phyloP scores from a whole-genome alignment of 2,113 vertebrate genomes.

The Myiagra hebetior region DNA sequence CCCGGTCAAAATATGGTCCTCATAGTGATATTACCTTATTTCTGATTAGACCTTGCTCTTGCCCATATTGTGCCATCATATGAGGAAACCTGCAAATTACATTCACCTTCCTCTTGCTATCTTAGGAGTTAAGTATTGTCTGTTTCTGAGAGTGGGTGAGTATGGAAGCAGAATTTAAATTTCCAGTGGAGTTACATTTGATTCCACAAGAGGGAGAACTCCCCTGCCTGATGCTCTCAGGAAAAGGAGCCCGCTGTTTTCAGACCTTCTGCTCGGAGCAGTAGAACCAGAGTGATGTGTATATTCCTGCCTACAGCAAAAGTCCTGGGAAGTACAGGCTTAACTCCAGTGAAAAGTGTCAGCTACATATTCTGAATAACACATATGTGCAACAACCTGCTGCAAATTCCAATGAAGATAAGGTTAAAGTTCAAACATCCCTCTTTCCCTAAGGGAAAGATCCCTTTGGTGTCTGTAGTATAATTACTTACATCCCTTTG shows the following conservation, averaged over 20 bases:
- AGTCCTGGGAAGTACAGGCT: not conserved
- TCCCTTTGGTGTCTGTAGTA: not conserved
- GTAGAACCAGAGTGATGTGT: accelerated
- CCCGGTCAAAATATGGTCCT: accelerated
- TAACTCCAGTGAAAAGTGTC: not conserved
- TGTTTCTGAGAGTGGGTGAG: not conserved
- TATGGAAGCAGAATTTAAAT: not conserved
- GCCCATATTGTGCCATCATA: not conserved
- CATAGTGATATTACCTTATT: not conserved
- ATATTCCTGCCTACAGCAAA: not conserved
- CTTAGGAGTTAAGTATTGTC: not conserved
- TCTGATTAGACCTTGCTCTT: not conserved
- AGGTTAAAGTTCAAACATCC: not conserved
- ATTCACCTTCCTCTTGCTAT: not conserved
- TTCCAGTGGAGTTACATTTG: not conserved
- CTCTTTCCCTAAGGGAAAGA: not conserved
- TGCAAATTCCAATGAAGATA: not conserved
- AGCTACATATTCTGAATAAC: not conserved
- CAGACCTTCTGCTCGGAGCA: not conserved
- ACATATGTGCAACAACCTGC: not conserved
- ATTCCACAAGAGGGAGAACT: constrained; percentile 13
- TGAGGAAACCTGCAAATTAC: not conserved
- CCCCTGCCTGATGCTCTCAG: not conserved
- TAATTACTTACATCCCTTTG: no score
- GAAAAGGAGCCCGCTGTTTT: not conserved